phyloP scores from a whole-genome alignment of 2,888 invertebrate genomes.

The Xylocampa areola region DNA sequence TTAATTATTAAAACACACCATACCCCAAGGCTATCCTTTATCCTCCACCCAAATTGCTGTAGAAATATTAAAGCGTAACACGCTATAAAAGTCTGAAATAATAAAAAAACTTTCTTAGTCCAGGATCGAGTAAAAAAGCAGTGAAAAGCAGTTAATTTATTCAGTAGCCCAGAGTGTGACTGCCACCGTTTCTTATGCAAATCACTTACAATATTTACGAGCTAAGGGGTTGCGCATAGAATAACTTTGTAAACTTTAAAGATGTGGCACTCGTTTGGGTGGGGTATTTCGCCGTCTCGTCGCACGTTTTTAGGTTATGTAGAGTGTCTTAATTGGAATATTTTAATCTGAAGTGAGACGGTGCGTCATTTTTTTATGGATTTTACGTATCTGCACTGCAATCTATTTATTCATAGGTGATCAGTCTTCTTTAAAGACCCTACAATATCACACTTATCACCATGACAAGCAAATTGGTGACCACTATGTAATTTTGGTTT shows the following conservation, averaged over 20 bases:
- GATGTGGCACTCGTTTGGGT: conserved; percentile 51
- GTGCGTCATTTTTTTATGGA: too few species aligned
- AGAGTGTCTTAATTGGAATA: not conserved
- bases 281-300: not conserved
- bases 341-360: not conserved
- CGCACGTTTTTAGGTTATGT: conserved; percentile 1
- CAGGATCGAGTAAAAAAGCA: conserved; percentile 66
- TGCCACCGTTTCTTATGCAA: conserved; percentile 84
- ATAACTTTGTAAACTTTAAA: conserved; percentile 65
- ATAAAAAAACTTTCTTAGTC: conserved; percentile 59
- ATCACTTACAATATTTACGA: conserved; percentile 83
- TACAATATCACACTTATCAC: too few species aligned
- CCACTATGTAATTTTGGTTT: too few species aligned
- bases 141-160: conserved; percentile 76
- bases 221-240: conserved; percentile 74
- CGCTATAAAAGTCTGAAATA: conserved; percentile 53
- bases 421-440: too few species aligned
- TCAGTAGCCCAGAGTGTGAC: conserved; percentile 80
- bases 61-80: conserved; percentile 54
- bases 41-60: conserved; percentile 40
- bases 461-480: too few species aligned
- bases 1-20: conserved; percentile 31
- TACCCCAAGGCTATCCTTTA: conserved; percentile 32
- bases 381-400: too few species aligned
- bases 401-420: too few species aligned